Base-by-base conservation (phyloP, 2,797 vertebrate genomes). In the Brachyalestes nurse region DNA sequence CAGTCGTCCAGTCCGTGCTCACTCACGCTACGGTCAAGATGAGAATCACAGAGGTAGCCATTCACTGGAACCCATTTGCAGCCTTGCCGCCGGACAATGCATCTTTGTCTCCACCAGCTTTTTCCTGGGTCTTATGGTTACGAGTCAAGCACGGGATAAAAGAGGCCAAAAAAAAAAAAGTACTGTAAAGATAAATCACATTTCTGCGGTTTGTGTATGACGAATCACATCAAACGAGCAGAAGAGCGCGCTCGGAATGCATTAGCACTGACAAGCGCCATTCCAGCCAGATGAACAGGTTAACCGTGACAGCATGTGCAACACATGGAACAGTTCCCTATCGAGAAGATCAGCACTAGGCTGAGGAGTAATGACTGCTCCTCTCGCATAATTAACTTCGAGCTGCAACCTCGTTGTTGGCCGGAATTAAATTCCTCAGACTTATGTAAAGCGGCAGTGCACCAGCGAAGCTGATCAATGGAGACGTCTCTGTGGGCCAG, bases 31-130 rank as follows among this genome's bases (percentile, higher is more conserved):
- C 91, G 90, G 92, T 90, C 88, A 89, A 90, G 66, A 80, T 82
- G 60, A 73, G 74, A 94, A 93, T 92, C 92, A 90, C 91, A 93
- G 89, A 93, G 92, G 91, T 92, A 91, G 89, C 90, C 91, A 93
- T 92, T 94, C 92, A 91, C 86, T 86, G 89, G 88, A 82, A 83
- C 86, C 89, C 77, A 62, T 82, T 84, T 76, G 70, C 60, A 57
- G 62, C 62, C 71, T 72, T 73, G 10, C 51, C 19, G 23, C 19
- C 21, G 28, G n/a, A 81, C 65, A 71, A 81, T 42, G 72, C 55
- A 34, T 34, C 70, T 78, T 82, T 78, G 51, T 67, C 73, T 23
- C 66, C 55, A 67, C 64, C 16, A 64, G 71, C 69, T 72, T 76
- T 67, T 40, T n/a, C 34, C 62, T 28, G 23, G 53, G 53, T 61